Evolutionary conservation across 2,888 invertebrate species (phyloP).

Genomic region (Seladonia tumulorum): DNA sequence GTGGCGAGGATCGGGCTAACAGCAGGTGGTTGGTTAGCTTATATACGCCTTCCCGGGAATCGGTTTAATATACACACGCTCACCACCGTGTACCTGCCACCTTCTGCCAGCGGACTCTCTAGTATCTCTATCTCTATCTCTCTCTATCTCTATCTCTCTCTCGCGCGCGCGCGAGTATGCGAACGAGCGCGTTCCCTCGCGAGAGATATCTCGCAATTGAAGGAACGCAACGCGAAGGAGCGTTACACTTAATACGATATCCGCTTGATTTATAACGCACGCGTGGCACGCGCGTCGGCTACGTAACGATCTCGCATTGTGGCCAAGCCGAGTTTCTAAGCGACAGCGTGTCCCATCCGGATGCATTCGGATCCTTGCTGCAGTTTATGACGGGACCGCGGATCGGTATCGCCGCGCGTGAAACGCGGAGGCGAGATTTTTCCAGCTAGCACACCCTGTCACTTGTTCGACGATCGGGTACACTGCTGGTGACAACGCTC

Average conservation of each 20-base stretch:
- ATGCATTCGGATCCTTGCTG: not conserved
- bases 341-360: slow-evolving; percentile 7
- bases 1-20: slow-evolving; percentile 77
- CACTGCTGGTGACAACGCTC: not conserved
- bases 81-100: slow-evolving; percentile 27
- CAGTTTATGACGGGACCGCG: slow-evolving; percentile 5
- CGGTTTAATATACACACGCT: slow-evolving; percentile 76
- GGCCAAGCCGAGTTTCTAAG: not conserved
- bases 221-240: slow-evolving; percentile 18
- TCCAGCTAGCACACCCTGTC: not conserved
- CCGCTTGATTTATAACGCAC: slow-evolving; percentile 34
- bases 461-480: not conserved
- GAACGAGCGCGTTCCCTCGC: not conserved
- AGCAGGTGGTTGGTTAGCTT: slow-evolving; percentile 82
- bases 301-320: slow-evolving; percentile 10
- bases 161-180: slow-evolving; percentile 13
- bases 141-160: not conserved
- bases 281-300: slow-evolving; percentile 21
- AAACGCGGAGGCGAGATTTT: slow-evolving; percentile 17
- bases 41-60: slow-evolving; percentile 82
- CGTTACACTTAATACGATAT: slow-evolving; percentile 39
- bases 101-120: slow-evolving; percentile 8
- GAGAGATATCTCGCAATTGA: slow-evolving; percentile 27
- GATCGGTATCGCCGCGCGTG: slow-evolving; percentile 4
- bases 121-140: not conserved